A percentile compares a stretch with the other conserved stretches of the same genome.
Conservation (phyloP, 2,113 vertebrate species). For the Puffinus mauretanicus region DNA sequence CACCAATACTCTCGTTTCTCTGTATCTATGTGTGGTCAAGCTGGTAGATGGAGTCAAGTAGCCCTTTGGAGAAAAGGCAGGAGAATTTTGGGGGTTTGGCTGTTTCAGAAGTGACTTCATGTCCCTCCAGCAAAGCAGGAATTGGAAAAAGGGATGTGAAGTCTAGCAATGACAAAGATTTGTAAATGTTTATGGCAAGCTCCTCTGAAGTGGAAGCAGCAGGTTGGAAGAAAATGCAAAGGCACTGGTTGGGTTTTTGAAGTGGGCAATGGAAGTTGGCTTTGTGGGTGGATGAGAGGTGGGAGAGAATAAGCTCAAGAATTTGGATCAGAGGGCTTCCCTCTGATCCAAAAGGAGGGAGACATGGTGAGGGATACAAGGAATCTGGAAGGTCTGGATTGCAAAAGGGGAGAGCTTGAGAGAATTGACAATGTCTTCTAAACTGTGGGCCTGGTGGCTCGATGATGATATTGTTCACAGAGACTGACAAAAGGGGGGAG, state of each 20-base stretch:
- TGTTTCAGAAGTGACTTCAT: neutral
- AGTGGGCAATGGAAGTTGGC: neutral
- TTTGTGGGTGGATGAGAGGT: neutral
- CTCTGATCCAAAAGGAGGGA: neutral
- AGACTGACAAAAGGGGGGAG: neutral
- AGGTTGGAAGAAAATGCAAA: neutral
- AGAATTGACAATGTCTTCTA: neutral
- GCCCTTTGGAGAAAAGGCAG: neutral
- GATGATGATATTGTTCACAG: neutral
- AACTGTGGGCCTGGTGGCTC: neutral
- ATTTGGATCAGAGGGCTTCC: neutral
- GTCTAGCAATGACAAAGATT: neutral
- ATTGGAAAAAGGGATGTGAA: neutral
- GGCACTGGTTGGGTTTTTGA: neutral
- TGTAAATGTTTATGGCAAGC: neutral
- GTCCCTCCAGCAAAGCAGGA: neutral
- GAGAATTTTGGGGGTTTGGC: neutral
- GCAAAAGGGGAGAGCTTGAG: neutral
- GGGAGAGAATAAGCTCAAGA: neutral
- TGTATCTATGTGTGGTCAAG: neutral
- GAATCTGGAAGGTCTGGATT: neutral
- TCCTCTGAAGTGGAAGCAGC: neutral
- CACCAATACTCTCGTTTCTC: neutral
- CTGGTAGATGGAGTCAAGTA: neutral
- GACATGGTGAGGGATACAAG: neutral